Base-by-base conservation (phyloP, 2,113 vertebrate genomes). In the Vulpes vulpes region DNA sequence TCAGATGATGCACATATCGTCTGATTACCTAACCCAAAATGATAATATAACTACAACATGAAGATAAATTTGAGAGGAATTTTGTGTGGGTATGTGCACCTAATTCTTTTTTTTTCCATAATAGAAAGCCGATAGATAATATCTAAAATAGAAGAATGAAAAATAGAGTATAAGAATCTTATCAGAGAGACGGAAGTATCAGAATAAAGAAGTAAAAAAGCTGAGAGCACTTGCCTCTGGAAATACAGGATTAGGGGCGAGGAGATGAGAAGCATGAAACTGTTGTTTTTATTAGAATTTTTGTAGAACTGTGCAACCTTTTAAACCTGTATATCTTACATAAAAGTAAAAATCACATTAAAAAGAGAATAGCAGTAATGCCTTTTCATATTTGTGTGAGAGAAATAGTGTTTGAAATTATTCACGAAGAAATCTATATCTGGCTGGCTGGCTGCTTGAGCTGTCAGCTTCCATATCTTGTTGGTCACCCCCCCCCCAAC, bases 291-390 rank as follows among this genome's bases (percentile, higher is more conserved):
- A 88, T 79, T 90, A 65, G 20, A 88, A 35, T 97, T 74, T 59
- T 95, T 57, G 27, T 80, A 83, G 67, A 88, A 60, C n/a, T 27
- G 25, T 1, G 1, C 2, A 69, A 88, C 25, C 43, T 90, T 96
- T 91, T 38, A 85, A 91, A 59, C 35, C 57, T 17, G 11, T 23
- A 14, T 76, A 64, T n/a, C 43, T 84, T 84, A 53, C 38, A 49
- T 69, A 88, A 97, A 92, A 95, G 81, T 64, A 59, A 80, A 93
- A 93, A 84, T n/a, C 69, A 82, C 76, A 92, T 91, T 57, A 60
- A 69, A 80, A 69, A 38, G 88, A 7, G 43, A 95, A 74, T 59
- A 91, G 59, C 51, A 67, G 76, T 67, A 23, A 57, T 64, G 27
- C 25, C 64, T 87, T 57, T 51, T 79, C 78, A 0, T 73, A 20